Base-by-base conservation (phyloP, 53 echinoderm and acorn worm species). In the Apostichopus leukothele region DNA sequence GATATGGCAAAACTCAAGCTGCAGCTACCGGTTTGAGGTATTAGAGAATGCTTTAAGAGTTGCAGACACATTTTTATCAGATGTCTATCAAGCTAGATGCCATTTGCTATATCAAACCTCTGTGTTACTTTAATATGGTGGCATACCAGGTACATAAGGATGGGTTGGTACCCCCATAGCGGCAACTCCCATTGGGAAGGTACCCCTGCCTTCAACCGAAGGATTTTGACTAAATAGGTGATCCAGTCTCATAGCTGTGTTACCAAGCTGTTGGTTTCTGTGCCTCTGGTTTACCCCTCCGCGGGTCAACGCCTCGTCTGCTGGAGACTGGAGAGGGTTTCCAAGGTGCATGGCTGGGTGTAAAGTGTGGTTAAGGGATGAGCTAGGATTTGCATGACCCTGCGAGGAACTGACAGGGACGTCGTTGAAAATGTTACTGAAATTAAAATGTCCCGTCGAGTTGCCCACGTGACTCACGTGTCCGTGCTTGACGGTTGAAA, bases 401-500 rank as follows among this genome's bases (percentile, higher is more conserved):
- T 59, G 91, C n/a, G 87, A 60, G 0, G 87, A 19, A 78, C 89
- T 91, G 51, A 92, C 76, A 14, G 93, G 75, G 13, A 50, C 85
- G 54, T 98, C 98, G 61, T 93, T 92, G 91, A 95, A 98, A 20
- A 98, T 93, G 75, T 91, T 93, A 74, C 84, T 95, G 80, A 95
- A 95, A 83, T 96, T 98, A 87, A 98, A 98, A 3, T 90, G 88
- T 51, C 79, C 91, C 5, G 91, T 73, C 6, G 92, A 84, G 9
- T 92, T 83, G 18, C 86, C 89, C 11, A 92, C 88, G 20, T 86
- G 86, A 5, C 73, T 27, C 75, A 90, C 60, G 57, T 90, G 83
- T 0, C 89, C 88, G 27, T 93, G 91, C 50, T 95, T 93, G 25
- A 92, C 94, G 11, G 94, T 90, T n/a, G 93, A 76, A 78, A 93